Percentiles rank a stretch among this genome's conserved stretches.
These are phyloP conservation scores for Merops nubicus DNA, from an alignment of 2,113 vertebrate genomes.

Conservation along the genomic window DNA sequence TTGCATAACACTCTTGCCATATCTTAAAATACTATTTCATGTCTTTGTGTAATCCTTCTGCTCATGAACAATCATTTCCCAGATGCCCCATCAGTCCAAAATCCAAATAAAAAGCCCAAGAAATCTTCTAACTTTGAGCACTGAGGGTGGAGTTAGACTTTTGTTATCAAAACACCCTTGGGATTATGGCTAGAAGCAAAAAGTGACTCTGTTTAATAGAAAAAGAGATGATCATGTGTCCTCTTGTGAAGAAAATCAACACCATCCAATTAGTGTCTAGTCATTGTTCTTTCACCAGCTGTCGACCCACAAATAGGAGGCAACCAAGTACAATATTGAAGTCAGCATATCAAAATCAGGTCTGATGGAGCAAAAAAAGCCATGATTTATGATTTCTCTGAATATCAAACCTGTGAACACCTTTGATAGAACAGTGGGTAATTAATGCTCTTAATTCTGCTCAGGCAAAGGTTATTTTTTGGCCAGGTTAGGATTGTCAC, in stretches of 20 bases:
- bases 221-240: background rate
- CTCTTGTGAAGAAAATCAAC: background rate
- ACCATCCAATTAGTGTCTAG: background rate
- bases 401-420: background rate
- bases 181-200: background rate
- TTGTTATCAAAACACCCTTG: background rate
- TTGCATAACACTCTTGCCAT: constrained; percentile 30
- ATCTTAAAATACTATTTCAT: constrained; percentile 16
- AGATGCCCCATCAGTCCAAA: background rate
- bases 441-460: background rate
- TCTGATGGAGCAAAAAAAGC: background rate
- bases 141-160: background rate
- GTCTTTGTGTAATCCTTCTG: background rate
- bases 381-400: background rate
- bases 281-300: background rate
- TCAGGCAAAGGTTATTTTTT: background rate
- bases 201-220: background rate
- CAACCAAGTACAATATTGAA: background rate
- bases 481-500: background rate
- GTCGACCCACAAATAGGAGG: background rate
- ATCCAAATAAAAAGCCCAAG: constrained; percentile 3
- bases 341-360: background rate
- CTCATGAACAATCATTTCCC: background rate
- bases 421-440: background rate
- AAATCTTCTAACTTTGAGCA: background rate